Evolutionary conservation across 2,888 invertebrate species (phyloP), one percentile per base, ranked within the genome.

Genomic region (Hydropsyche betteni): DNA sequence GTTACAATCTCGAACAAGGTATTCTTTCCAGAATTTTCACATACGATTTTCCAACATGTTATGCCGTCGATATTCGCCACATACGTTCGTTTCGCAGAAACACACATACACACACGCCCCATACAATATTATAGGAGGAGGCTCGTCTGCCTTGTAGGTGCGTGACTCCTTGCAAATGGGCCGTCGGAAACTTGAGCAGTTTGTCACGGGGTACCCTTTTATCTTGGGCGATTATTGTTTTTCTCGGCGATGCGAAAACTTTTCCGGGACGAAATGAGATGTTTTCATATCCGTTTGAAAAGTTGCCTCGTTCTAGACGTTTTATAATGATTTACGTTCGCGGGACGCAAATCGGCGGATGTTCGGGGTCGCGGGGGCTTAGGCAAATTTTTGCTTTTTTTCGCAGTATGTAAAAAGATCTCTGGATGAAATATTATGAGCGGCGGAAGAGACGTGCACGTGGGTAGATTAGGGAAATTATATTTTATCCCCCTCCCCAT

Each of bases 291-390:
- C 78, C 73, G 69, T 76, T 74, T 73, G 75, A 61, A 76, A 75
- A 78, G 74, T 75, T 74, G 55, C 68, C 64, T 64, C 68, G 51
- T 61, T 16, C 71, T 73, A 69, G 75, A 76, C 74, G 75, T 75
- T 75, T 78, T 75, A 71, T 77, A 75, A 78, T 78, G 78, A 78
- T 78, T 78, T 78, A 78, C 75, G 72, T 68, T 74, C 69, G 36
- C 69, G 24, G 68, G 6, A 5, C 33, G 34, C 34, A 36, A 34
- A 33, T 64, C 36, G 64, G 36, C n/a, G 12, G 44, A 44, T 44
- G 44, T 44, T 44, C 7, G 61, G 33, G 33, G 6, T 24, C 14
- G n/a, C 24, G 61, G 16, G 69, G 78, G 74, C 76, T 75, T 72
- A 72, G 58, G 69, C 76, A 55, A 16, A 55, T 74, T 75, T 74